phyloP scores from a whole-genome alignment of 2,113 vertebrate species.

The Gnathonemus echidnorhynchus region DNA sequence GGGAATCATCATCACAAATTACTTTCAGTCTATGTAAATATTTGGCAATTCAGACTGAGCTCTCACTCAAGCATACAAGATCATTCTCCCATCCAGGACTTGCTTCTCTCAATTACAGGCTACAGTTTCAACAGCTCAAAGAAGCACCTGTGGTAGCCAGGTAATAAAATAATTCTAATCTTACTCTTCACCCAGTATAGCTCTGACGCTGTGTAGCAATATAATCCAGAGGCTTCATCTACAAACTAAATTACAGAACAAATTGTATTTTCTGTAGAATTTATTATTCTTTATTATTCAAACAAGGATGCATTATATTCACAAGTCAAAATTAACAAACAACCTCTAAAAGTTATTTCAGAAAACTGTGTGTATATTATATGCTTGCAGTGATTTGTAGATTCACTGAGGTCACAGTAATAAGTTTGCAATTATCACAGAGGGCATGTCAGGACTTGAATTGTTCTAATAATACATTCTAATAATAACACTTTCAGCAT shows the following conservation, averaged over 20 bases:
- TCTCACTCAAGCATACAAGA: background rate
- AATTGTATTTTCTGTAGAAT: background rate
- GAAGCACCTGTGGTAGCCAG: background rate
- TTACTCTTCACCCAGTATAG: background rate
- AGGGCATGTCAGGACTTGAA: background rate
- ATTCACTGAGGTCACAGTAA: background rate
- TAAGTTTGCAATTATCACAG: background rate
- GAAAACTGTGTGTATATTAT: conserved; percentile 52
- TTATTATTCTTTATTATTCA: background rate
- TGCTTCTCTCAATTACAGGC: background rate
- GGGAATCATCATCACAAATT: background rate
- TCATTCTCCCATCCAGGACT: background rate
- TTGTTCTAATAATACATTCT: background rate
- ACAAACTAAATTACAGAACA: background rate
- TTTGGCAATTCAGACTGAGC: conserved; percentile 37
- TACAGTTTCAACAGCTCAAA: background rate
- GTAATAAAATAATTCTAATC: background rate
- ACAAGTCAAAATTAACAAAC: background rate
- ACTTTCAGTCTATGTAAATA: conserved; percentile 9
- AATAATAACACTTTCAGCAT: background rate
- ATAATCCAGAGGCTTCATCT: background rate
- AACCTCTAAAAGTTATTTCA: conserved; percentile 32
- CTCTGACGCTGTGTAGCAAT: background rate
- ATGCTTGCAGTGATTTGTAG: background rate
- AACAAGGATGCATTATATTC: conserved; percentile 53